Base-by-base conservation (phyloP, 2,797 vertebrate species). In the Macroramphosus scolopax region DNA sequence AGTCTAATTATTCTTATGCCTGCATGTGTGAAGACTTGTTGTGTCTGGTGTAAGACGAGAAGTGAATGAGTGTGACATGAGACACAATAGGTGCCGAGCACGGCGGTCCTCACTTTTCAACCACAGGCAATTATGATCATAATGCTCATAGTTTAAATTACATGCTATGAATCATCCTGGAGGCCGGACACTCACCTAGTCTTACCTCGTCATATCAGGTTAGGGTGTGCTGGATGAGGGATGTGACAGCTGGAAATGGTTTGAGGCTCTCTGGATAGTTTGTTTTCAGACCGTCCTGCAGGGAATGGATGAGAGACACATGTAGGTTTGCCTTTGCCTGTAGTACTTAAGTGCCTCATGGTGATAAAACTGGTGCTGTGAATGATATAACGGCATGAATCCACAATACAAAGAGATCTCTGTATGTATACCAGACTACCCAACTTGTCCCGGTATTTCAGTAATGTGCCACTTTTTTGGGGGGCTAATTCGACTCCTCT, bases 201-300 rank as follows among this genome's bases (percentile, higher is more conserved):
- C 78, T 66, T 74, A 77, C 86, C 81, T 82, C 46, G 65, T 81
- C 83, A 77, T 84, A 86, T 86, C 82, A 74, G 76, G 81, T 88
- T 86, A 73, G 80, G 75, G 79, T 51, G 55, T 51, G 62, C 45
- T 44, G 46, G 65, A 63, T 68, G 26, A 28, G 67, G 51, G 77
- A 81, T 51, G 60, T 77, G 88, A 89, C 90, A 91, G 88, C 88
- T 91, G 88, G 87, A 88, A 89, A 79, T 87, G 80, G 78, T 91
- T 85, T 81, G 80, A 82, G 82, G 63, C 74, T 80, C 73, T 78
- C 41, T 3, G 61, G 68, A 81, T 78, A 65, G 83, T 86, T 90
- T 87, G 85, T 85, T 85, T 88, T 88, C 75, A 81, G 73, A 82
- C 72, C 51, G 49, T 63, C 62, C 69, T 74, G 70, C 17, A 55